Evolutionary conservation across 2,113 vertebrate genomes (phyloP), one percentile per base, ranked within the genome.

Genomic region (Ictidomys tridecemlineatus): DNA sequence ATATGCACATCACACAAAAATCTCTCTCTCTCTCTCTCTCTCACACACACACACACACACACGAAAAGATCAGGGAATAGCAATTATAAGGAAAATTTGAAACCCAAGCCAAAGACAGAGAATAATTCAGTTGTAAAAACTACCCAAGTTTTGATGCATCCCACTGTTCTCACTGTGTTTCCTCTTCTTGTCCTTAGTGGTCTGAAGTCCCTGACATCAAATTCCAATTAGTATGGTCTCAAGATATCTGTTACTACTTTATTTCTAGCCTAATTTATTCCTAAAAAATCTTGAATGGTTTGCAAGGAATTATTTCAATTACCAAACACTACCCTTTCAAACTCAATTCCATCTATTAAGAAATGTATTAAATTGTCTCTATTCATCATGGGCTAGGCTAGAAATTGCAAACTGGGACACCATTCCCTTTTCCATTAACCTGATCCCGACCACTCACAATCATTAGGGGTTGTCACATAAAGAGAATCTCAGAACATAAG

Each of bases 211-310:
- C 53, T 70, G 26, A 34, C 2, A 93, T 78, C 17, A 90, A 93
- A 79, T 4, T 78, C 42, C n/a, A 70, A 73, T 70, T 72, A 93
- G 51, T 92, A 73, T 37, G 26, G 48, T 86, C 45, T 90, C 74
- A 86, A 48, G 17, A 30, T 78, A 87, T 32, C 80, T 63, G 7
- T 87, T 90, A 86, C 34, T 24, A 84, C 12, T 67, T 16, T 65
- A 73, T 58, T 92, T 79, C 70, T 76, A 87, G 42, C 0, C 45
- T 93, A 48, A 90, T 65, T 37, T 85, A 90, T 34, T 85, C 34
- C 39, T 65, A 94, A 88, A 30, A 91, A 94, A 96, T 63, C 53
- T 70, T 83, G 5, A 93, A 91, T 63, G 22, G 32, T 45, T 89
- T 77, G 37, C 37, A 63, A 28, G 61, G 24, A 63, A 63, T 63